Conservation (phyloP, 2,888 invertebrate genomes). For the Cephus spinipes region DNA sequence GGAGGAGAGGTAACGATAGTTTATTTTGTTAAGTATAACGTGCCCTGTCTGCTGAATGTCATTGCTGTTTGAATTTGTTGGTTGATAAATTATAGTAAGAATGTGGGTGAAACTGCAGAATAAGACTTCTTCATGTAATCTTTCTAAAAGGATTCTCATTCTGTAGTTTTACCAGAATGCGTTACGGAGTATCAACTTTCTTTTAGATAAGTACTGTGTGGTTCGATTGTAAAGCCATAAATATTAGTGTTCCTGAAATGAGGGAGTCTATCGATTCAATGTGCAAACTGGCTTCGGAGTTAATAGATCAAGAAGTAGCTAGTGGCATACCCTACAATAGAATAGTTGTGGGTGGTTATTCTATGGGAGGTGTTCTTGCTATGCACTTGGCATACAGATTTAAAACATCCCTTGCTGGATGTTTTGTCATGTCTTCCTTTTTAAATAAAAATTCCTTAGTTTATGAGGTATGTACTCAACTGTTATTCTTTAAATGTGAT, state of each 20-base stretch:
- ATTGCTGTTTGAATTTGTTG: constrained; percentile 5
- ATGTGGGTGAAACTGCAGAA: too few relatives aligned
- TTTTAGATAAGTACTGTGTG: constrained; percentile 75
- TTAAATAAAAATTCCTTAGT: constrained; percentile 79
- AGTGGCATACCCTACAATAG: constrained; percentile 76
- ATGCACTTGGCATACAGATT: constrained; percentile 80
- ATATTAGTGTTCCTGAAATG: constrained; percentile 73
- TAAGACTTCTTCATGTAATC: too few relatives aligned
- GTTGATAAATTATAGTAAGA: too few relatives aligned
- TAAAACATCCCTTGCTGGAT: constrained; percentile 76
- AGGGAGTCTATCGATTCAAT: constrained; percentile 72
- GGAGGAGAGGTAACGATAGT: constrained; percentile 68
- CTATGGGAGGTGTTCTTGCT: constrained; percentile 87
- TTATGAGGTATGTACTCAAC: constrained; percentile 70
- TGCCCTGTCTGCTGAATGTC: constrained; percentile 7
- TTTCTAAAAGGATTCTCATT: too few relatives aligned
- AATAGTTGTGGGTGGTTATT: constrained; percentile 85
- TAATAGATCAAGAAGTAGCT: constrained; percentile 76
- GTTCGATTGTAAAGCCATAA: constrained; percentile 81
- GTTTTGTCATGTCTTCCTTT: constrained; percentile 83
- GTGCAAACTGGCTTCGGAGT: constrained; percentile 69
- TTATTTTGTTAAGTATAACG: constrained; percentile 1
- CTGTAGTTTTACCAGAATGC: too few relatives aligned
- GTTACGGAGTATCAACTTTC: neutral
- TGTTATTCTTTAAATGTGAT: constrained; percentile 5